A percentile compares a stretch with the other conserved stretches of the same genome.
Evolutionary conservation across 37 sponge, comb jelly and placozoan species (phyloP).

Genomic region (Halichondria panicea): DNA sequence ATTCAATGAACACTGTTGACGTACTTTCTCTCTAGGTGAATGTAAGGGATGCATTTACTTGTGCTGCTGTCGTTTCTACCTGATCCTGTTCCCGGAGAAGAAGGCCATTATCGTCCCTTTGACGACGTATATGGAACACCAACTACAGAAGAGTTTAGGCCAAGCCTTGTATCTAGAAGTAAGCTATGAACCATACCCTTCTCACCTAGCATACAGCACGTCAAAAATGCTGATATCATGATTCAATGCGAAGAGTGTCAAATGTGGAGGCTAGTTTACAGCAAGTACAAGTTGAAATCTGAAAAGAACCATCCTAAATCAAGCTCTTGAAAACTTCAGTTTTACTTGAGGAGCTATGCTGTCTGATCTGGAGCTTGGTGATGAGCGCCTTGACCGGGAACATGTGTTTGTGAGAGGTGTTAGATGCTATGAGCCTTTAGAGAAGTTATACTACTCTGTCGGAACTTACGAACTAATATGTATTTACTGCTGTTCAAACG

Average conservation of each 20-base stretch:
- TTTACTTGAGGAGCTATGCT: slow-evolving; percentile 16
- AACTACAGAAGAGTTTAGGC: slow-evolving; percentile 15
- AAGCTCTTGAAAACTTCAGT: slow-evolving; percentile 17
- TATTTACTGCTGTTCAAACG: slow-evolving; percentile 9
- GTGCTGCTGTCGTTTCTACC: slow-evolving; percentile 2
- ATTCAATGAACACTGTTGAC: background rate
- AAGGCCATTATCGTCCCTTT: slow-evolving; percentile 28
- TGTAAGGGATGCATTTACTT: background rate
- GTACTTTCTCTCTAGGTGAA: background rate
- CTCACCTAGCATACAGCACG: slow-evolving; percentile 17
- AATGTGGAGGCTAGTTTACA: slow-evolving; percentile 17
- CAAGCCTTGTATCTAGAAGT: background rate
- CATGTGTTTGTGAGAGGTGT: slow-evolving; percentile 1
- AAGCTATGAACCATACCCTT: slow-evolving; percentile 2
- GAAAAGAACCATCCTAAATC: slow-evolving; percentile 7
- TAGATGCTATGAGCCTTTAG: slow-evolving; percentile 25
- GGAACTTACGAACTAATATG: background rate
- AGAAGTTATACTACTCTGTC: slow-evolving; percentile 30
- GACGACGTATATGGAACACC: background rate
- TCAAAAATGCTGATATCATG: slow-evolving; percentile 14
- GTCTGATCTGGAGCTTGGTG: slow-evolving; percentile 6
- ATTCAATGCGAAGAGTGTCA: slow-evolving; percentile 23
- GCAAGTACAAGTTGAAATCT: slow-evolving; percentile 6
- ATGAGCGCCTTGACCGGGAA: background rate
- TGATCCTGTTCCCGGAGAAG: slow-evolving; percentile 23